phyloP scores from a whole-genome alignment of 1,140 invertebrate genomes.

The Philopotamus ludificatus region DNA sequence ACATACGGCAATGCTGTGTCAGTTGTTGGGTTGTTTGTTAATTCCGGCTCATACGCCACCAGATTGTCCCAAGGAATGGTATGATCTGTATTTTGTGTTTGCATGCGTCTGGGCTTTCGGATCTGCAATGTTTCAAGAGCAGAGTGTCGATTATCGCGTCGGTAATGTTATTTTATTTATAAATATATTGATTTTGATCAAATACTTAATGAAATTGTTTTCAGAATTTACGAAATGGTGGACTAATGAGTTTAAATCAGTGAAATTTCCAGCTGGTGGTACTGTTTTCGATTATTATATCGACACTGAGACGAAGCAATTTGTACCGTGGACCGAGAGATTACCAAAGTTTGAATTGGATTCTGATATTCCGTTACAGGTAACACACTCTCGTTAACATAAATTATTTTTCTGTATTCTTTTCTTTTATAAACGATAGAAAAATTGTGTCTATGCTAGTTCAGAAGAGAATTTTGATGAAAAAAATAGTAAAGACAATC shows the following conservation, averaged over 20 bases:
- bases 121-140: constrained; percentile 91
- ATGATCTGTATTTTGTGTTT: constrained; percentile 96
- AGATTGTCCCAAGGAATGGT: constrained; percentile 92
- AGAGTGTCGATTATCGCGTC: constrained; percentile 68
- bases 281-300: constrained; percentile 96
- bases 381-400: too few species aligned
- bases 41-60: constrained; percentile 78
- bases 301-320: constrained; percentile 85
- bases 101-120: constrained; percentile 96
- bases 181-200: not conserved
- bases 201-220: not conserved
- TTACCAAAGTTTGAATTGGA: constrained; percentile 90
- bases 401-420: too few species aligned
- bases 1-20: constrained; percentile 91
- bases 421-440: too few species aligned
- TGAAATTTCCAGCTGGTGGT: constrained; percentile 88
- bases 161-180: constrained; percentile 44
- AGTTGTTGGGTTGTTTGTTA: constrained; percentile 82
- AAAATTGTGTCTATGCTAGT: too few species aligned
- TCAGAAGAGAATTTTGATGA: too few species aligned
- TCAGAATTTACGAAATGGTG: constrained; percentile 96
- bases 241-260: constrained; percentile 91
- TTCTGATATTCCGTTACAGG: constrained; percentile 86
- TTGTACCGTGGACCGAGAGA: constrained; percentile 85
- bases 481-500: too few species aligned